phyloP scores from a whole-genome alignment of 2,113 vertebrate genomes.

The Piprites chloris region DNA sequence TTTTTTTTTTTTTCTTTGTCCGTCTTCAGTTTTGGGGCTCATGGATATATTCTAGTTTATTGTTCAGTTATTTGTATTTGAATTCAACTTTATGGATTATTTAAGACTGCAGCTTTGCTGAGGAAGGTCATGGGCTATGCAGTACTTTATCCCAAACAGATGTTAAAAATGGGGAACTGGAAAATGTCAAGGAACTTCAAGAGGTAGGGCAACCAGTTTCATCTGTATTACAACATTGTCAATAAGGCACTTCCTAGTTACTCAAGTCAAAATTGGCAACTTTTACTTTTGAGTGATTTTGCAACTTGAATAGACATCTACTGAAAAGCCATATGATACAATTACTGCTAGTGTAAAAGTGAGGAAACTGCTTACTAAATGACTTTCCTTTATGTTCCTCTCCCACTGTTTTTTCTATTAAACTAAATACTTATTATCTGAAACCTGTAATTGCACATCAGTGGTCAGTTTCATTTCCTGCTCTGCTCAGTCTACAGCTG shows the following conservation, averaged over 20 bases:
- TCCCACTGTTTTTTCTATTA: neutral
- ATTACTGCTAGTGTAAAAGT: neutral
- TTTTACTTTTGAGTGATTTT: neutral
- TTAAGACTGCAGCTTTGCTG: neutral
- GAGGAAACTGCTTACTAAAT: neutral
- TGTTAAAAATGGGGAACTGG: neutral
- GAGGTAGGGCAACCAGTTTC: neutral
- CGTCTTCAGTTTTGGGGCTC: too few species aligned
- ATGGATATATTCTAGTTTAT: neutral
- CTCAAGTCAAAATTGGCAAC: neutral
- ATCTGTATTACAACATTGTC: neutral
- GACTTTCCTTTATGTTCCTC: neutral
- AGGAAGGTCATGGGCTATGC: neutral
- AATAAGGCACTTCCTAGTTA: neutral
- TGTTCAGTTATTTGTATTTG: neutral
- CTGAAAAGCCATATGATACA: neutral
- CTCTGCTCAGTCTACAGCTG: neutral
- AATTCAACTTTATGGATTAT: neutral
- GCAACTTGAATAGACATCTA: neutral
- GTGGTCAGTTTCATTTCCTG: neutral
- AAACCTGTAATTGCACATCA: rapidly evolving
- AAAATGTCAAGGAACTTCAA: neutral
- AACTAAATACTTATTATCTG: neutral
- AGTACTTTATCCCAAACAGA: neutral
- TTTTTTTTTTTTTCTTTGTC: too few species aligned